These are phyloP conservation scores for Meda fulgida DNA, from an alignment of 2,797 vertebrate genomes.

Conservation along the genomic window DNA sequence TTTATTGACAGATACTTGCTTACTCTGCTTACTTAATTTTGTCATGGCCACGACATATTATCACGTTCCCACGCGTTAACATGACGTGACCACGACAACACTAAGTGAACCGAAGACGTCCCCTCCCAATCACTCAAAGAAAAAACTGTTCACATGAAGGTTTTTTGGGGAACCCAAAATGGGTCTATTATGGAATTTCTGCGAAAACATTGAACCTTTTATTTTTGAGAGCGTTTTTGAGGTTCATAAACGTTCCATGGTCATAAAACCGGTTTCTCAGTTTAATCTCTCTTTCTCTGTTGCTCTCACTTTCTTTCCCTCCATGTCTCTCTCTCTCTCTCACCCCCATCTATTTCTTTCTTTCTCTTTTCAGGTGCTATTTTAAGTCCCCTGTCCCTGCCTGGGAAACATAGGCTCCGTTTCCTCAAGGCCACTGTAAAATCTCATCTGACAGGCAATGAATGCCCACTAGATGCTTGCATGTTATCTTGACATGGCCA, in stretches of 20 bases:
- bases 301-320: conserved; percentile 27
- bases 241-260: conserved; percentile 3
- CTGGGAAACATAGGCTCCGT: conserved; percentile 77
- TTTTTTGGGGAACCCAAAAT: not conserved
- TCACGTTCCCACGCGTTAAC: too few species aligned
- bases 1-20: conserved; percentile 45
- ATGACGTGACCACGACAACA: too few species aligned
- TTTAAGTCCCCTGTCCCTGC: conserved; percentile 75
- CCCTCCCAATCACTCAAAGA: too few species aligned
- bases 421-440: conserved; percentile 78
- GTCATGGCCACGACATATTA: too few species aligned
- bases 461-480: conserved; percentile 83
- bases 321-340: conserved; percentile 44
- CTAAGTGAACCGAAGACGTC: too few species aligned
- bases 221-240: conserved; percentile 1
- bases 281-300: conserved; percentile 40
- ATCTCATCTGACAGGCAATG: conserved; percentile 84
- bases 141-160: not conserved
- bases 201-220: not conserved
- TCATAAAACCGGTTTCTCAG: not conserved
- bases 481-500: conserved; percentile 85
- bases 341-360: conserved; percentile 41
- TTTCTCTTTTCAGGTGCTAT: conserved; percentile 68
- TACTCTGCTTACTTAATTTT: conserved; percentile 1
- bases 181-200: not conserved